Conservation (phyloP, 2,113 vertebrate species). For the Morone saxatilis region DNA sequence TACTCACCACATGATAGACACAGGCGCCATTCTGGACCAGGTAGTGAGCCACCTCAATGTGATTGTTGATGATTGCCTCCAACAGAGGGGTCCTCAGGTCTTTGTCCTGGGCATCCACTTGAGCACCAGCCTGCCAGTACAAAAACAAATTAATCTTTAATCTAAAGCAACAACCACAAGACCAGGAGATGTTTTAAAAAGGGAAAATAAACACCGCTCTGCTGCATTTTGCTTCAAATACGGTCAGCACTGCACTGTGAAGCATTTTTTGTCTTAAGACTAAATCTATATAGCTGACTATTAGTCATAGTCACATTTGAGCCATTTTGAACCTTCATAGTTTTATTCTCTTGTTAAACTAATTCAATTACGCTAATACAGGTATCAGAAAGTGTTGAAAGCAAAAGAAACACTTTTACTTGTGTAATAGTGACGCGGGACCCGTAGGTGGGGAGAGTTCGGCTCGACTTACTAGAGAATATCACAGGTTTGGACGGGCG, state of each 20-base stretch:
- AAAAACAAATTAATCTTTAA: slow-evolving; percentile 25
- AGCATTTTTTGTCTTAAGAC: no score
- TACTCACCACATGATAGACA: slow-evolving; percentile 88
- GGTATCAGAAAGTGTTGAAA: no score
- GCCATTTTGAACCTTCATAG: no score
- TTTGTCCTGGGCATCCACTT: slow-evolving; percentile 91
- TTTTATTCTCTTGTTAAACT: no score
- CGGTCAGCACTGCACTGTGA: background rate
- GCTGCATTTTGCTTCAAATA: background rate
- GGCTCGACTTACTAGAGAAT: no score
- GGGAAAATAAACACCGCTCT: background rate
- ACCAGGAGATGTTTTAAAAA: background rate
- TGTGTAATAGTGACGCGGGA: no score
- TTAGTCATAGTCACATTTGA: no score
- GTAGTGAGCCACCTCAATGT: slow-evolving; percentile 88
- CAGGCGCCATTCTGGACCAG: slow-evolving; percentile 89
- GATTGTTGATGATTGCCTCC: slow-evolving; percentile 91
- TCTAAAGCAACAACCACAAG: background rate
- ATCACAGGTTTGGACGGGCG: no score
- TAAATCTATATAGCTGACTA: no score
- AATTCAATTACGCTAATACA: no score
- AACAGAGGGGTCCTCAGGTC: slow-evolving; percentile 89
- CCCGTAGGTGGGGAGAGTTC: no score
- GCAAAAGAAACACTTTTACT: no score
- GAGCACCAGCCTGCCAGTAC: slow-evolving; percentile 88